Evolutionary conservation across 2,113 vertebrate genomes (phyloP).

Genomic region (Scomber scombrus): DNA sequence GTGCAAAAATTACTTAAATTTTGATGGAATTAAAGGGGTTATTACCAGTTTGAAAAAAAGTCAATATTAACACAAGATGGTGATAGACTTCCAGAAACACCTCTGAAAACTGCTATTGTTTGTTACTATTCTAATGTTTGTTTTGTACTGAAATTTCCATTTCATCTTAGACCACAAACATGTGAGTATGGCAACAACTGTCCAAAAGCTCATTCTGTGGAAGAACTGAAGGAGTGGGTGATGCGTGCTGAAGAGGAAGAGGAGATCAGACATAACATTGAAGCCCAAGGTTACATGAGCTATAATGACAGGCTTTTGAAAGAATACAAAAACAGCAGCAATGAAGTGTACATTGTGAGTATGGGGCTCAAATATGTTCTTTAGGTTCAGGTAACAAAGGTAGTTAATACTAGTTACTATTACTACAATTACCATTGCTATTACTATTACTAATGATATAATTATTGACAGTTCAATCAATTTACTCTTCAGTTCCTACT

Average conservation of each 20-base stretch:
- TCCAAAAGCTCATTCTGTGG: conserved; percentile 86
- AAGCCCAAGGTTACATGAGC: conserved; percentile 85
- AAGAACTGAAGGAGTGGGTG: conserved; percentile 91
- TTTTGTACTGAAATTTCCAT: background rate
- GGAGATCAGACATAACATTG: conserved; percentile 78
- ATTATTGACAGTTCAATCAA: background rate
- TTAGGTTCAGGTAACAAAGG: background rate
- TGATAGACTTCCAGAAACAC: too few species aligned
- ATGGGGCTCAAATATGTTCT: background rate
- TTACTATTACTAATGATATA: too few species aligned
- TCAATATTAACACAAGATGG: too few species aligned
- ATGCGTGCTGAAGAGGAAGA: conserved; percentile 75
- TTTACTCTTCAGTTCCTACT: background rate
- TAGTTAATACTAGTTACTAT: background rate
- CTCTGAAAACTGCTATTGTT: background rate
- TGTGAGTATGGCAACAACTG: conserved; percentile 89
- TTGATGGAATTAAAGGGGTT: too few species aligned
- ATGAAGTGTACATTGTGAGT: conserved; percentile 86
- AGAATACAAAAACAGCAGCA: conserved; percentile 85
- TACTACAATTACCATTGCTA: too few species aligned
- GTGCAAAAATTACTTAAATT: too few species aligned
- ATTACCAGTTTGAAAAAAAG: too few species aligned
- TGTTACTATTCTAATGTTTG: background rate
- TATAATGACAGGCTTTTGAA: conserved; percentile 87
- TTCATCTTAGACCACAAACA: conserved; percentile 77